Percentiles rank a stretch among this genome's conserved stretches.
phyloP scores from a whole-genome alignment of 2,888 invertebrate genomes.

The Lutraria lutraria region DNA sequence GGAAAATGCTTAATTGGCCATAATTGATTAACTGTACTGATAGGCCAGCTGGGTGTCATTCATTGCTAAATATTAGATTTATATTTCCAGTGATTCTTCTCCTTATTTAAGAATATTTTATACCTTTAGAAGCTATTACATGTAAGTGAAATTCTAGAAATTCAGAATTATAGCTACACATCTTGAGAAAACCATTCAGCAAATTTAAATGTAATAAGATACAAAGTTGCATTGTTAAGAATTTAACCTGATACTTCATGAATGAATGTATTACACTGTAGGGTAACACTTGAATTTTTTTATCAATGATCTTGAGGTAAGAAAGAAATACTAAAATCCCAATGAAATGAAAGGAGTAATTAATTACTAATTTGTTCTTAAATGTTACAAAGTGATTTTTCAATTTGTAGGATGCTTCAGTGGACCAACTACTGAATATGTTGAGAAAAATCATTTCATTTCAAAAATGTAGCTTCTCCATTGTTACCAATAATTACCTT shows the following conservation, averaged over 20 bases:
- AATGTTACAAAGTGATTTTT: no score
- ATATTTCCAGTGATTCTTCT: background rate
- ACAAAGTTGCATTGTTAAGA: background rate
- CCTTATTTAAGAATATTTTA: background rate
- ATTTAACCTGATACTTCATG: background rate
- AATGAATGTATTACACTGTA: background rate
- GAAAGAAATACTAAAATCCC: background rate
- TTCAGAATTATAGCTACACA: background rate
- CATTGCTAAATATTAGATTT: background rate
- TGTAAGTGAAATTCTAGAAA: background rate
- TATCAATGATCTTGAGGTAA: background rate
- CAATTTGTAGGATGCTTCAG: no score
- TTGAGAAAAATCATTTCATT: no score
- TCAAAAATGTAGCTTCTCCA: no score
- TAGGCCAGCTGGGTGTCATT: background rate
- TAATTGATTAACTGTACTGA: slow-evolving; percentile 1
- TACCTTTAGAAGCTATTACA: background rate
- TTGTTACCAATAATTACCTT: slow-evolving; percentile 90
- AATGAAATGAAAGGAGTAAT: background rate
- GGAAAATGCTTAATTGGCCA: slow-evolving; percentile 5
- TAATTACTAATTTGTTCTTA: no score
- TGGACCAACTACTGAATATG: no score
- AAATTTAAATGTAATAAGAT: background rate
- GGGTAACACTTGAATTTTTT: background rate
- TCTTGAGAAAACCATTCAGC: background rate